Conservation (phyloP, 1,140 invertebrate species). For the Camponotus pennsylvanicus region DNA sequence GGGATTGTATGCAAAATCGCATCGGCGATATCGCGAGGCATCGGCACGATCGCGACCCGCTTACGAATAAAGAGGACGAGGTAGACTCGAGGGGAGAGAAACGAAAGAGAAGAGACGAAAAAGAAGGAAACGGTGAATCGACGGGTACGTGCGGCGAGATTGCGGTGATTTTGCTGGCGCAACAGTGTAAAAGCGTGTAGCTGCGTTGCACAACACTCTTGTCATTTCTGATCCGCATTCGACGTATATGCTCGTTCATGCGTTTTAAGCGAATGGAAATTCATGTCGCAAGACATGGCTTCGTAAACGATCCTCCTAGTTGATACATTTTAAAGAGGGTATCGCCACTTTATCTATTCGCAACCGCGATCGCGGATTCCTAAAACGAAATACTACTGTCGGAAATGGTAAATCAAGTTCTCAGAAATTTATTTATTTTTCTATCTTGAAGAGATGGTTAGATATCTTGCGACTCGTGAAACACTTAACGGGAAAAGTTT, state of each 20-base stretch:
- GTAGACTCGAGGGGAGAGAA: constrained; percentile 34
- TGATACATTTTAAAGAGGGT: background rate
- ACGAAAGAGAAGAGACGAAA: constrained; percentile 6
- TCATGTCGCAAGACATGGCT: background rate
- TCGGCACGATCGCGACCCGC: constrained; percentile 56
- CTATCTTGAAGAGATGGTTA: background rate
- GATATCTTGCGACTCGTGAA: background rate
- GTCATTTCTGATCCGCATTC: constrained; percentile 39
- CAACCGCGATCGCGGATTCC: no score
- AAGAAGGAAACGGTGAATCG: constrained; percentile 37
- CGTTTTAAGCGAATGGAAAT: constrained; percentile 10
- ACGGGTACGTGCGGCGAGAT: constrained; percentile 21
- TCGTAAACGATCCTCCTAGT: background rate
- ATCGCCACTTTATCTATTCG: background rate
- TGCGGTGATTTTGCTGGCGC: constrained; percentile 49
- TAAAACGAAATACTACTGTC: background rate
- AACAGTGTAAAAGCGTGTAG: constrained; percentile 34
- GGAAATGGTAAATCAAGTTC: background rate
- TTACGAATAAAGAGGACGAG: constrained; percentile 58
- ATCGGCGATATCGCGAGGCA: constrained; percentile 46
- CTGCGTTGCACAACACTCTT: constrained; percentile 45
- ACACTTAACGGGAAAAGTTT: constrained; percentile 1
- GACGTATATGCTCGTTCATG: background rate
- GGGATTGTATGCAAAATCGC: constrained; percentile 50
- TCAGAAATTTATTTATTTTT: background rate